Evolutionary conservation across 1,140 invertebrate genomes (phyloP).

Genomic region (Atta cephalotes): DNA sequence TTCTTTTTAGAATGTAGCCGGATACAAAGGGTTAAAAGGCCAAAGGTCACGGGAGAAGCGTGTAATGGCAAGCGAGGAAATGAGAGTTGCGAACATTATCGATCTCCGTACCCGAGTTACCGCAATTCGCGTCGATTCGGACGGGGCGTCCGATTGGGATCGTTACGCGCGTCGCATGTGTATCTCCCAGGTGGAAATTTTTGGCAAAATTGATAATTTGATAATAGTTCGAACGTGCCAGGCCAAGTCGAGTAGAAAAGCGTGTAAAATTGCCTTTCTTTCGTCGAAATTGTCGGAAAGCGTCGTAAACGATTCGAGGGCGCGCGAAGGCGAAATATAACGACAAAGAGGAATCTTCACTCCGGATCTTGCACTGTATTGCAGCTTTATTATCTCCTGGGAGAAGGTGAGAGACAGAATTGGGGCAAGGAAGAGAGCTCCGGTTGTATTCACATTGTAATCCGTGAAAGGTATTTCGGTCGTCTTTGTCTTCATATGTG

Average conservation of each 20-base stretch:
- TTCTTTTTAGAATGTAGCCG: neutral
- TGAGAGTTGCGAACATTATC: slow-evolving; percentile 37
- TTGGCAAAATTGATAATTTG: slow-evolving; percentile 44
- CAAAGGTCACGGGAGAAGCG: neutral
- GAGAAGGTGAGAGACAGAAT: neutral
- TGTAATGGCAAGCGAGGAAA: slow-evolving; percentile 2
- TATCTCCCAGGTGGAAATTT: slow-evolving; percentile 27
- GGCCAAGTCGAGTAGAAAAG: neutral
- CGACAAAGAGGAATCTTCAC: neutral
- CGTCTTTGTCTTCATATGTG: slow-evolving; percentile 53
- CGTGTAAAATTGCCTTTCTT: neutral
- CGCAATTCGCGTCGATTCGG: slow-evolving; percentile 8
- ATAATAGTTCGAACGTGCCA: slow-evolving; percentile 37
- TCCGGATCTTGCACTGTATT: slow-evolving; percentile 8
- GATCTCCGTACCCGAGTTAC: neutral
- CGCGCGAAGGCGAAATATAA: neutral
- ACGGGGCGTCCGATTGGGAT: neutral
- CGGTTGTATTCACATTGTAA: slow-evolving; percentile 26
- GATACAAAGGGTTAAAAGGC: slow-evolving; percentile 17
- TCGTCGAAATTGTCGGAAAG: neutral
- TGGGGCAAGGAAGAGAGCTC: neutral
- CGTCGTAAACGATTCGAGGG: slow-evolving; percentile 32
- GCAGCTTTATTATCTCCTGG: slow-evolving; percentile 30
- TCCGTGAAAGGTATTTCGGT: slow-evolving; percentile 44
- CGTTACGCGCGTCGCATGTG: slow-evolving; percentile 23